A percentile compares a stretch with the other conserved stretches of the same genome.
Evolutionary conservation across 2,888 invertebrate genomes (phyloP).

Genomic region (Elysia crispata): DNA sequence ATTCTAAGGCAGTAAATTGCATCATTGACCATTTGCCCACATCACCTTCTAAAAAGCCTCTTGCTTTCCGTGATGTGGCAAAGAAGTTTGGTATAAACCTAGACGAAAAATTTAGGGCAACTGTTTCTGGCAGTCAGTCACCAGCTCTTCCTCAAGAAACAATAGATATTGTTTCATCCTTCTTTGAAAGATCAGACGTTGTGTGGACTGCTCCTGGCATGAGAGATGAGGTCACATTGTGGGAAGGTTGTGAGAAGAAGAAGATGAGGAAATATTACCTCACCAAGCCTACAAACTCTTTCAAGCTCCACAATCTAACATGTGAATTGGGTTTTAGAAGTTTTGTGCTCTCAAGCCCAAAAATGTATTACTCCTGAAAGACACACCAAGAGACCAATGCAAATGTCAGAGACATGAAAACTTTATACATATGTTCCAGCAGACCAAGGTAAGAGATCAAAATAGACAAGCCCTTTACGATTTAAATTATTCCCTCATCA

Average conservation of each 20-base stretch:
- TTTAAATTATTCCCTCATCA: too few relatives aligned
- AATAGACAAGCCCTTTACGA: too few relatives aligned
- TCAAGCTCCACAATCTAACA: not conserved
- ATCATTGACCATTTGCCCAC: conserved; percentile 11
- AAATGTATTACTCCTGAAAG: conserved; percentile 23
- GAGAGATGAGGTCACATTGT: conserved; percentile 11
- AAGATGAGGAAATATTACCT: conserved; percentile 4
- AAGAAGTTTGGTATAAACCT: not conserved
- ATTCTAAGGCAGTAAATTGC: not conserved
- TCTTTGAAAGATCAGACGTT: not conserved
- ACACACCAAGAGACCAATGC: conserved; percentile 15
- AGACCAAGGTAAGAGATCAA: too few relatives aligned
- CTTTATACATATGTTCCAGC: not conserved
- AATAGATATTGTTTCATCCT: not conserved
- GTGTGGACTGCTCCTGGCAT: conserved; percentile 14
- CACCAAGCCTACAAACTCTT: not conserved
- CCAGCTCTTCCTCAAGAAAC: conserved; percentile 2
- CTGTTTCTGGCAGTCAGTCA: not conserved
- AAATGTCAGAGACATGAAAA: conserved; percentile 24
- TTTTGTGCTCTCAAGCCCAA: conserved; percentile 11
- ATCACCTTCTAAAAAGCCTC: not conserved
- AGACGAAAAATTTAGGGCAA: not conserved
- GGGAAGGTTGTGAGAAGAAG: not conserved
- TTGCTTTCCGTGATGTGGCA: conserved; percentile 1
- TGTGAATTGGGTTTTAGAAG: not conserved